Evolutionary conservation across 92 coral and sea anemone genomes (phyloP).

Genomic region (Phenganax subtilis): DNA sequence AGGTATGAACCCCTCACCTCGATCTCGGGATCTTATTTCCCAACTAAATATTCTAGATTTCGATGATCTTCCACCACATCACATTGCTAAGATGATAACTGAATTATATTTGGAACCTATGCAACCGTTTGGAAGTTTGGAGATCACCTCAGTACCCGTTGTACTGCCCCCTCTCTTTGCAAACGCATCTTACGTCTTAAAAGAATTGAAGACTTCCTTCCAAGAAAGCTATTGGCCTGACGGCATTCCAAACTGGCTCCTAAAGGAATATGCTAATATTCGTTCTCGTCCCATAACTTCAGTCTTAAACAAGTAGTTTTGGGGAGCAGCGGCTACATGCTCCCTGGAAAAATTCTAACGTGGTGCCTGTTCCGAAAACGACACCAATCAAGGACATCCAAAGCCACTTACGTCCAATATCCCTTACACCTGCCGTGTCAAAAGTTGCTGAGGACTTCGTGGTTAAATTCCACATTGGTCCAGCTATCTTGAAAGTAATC

Average conservation of each 20-base stretch:
- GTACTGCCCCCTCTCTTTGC: background rate
- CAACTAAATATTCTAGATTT: slow-evolving; percentile 20
- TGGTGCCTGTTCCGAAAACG: background rate
- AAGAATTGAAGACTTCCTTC: background rate
- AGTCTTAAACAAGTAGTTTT: background rate
- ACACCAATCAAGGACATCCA: background rate
- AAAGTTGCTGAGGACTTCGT: background rate
- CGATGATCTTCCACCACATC: slow-evolving; percentile 11
- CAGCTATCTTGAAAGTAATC: background rate
- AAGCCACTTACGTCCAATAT: background rate
- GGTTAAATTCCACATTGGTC: background rate
- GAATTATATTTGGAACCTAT: background rate
- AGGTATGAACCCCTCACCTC: slow-evolving; percentile 40
- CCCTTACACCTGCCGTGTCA: background rate
- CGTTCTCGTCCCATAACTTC: slow-evolving; percentile 24
- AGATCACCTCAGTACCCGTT: slow-evolving; percentile 8
- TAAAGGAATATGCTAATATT: slow-evolving; percentile 29
- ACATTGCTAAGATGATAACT: background rate
- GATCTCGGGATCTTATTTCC: slow-evolving; percentile 36
- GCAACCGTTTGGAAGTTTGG: background rate
- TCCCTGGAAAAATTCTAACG: background rate
- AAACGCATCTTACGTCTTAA: background rate
- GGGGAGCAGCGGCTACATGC: background rate
- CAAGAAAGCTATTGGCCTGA: slow-evolving; percentile 25
- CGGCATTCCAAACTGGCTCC: slow-evolving; percentile 37